Evolutionary conservation across 1,140 invertebrate species (phyloP).

Genomic region (Archegozetes longisetosus): DNA sequence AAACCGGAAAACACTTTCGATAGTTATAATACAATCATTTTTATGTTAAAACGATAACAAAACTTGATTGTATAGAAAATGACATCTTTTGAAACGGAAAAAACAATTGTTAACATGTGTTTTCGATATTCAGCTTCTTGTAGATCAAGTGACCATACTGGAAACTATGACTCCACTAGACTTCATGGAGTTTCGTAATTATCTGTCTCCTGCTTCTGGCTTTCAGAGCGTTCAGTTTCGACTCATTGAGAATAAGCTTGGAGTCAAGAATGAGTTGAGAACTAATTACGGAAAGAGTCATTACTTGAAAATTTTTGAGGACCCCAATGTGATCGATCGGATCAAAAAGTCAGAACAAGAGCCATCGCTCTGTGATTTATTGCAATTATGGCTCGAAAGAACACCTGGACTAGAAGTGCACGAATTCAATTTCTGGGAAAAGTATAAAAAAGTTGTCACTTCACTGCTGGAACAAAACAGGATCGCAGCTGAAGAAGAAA

Average conservation of each 20-base stretch:
- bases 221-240: constrained; percentile 96
- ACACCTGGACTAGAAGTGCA: constrained; percentile 70
- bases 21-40: neutral
- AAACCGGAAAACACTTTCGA: neutral
- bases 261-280: constrained; percentile 66
- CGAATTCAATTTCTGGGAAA: constrained; percentile 85
- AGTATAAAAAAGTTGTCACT: constrained; percentile 62
- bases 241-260: constrained; percentile 89
- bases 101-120: neutral
- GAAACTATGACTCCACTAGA: constrained; percentile 96
- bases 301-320: constrained; percentile 69
- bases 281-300: constrained; percentile 76
- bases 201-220: constrained; percentile 82
- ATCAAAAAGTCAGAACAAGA: constrained; percentile 62
- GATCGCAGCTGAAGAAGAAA: constrained; percentile 32
- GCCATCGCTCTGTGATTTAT: constrained; percentile 61
- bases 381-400: constrained; percentile 77
- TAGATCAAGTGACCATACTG: constrained; percentile 90
- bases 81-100: neutral
- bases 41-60: neutral
- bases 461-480: constrained; percentile 51
- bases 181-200: constrained; percentile 84
- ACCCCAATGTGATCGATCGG: constrained; percentile 47
- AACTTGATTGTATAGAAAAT: neutral
- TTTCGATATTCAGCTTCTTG: constrained; percentile 48